Evolutionary conservation across 2,113 vertebrate genomes (phyloP).

Genomic region (Nipponia nippon): DNA sequence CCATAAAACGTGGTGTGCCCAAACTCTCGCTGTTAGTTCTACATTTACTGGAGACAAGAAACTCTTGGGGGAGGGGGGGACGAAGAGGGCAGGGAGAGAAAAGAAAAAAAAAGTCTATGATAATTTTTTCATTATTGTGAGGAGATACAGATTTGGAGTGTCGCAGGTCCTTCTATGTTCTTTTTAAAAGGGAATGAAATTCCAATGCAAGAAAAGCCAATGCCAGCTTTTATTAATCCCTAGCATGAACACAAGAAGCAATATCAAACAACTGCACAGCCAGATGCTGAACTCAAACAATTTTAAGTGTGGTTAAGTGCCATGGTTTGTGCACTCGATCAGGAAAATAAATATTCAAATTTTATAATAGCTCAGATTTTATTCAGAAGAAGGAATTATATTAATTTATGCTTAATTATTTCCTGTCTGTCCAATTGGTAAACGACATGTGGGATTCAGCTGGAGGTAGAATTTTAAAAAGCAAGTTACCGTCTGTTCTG

Average conservation of each 20-base stretch:
- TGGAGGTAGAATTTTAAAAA: neutral
- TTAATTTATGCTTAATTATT: neutral
- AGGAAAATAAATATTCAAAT: neutral
- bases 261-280: neutral
- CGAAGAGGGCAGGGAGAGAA: rapidly evolving
- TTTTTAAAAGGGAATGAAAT: neutral
- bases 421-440: neutral
- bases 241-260: neutral
- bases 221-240: neutral
- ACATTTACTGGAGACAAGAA: neutral
- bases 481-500: neutral
- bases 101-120: neutral
- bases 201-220: neutral
- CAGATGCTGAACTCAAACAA: neutral
- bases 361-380: neutral
- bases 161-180: neutral
- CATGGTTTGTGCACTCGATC: neutral
- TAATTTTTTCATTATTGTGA: neutral
- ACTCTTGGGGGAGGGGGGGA: rapidly evolving
- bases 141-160: neutral
- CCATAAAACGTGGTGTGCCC: neutral
- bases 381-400: neutral
- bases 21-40: neutral
- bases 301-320: neutral
- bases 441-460: neutral